phyloP scores from a whole-genome alignment of 2,113 vertebrate genomes.

The Heterocephalus glaber region DNA sequence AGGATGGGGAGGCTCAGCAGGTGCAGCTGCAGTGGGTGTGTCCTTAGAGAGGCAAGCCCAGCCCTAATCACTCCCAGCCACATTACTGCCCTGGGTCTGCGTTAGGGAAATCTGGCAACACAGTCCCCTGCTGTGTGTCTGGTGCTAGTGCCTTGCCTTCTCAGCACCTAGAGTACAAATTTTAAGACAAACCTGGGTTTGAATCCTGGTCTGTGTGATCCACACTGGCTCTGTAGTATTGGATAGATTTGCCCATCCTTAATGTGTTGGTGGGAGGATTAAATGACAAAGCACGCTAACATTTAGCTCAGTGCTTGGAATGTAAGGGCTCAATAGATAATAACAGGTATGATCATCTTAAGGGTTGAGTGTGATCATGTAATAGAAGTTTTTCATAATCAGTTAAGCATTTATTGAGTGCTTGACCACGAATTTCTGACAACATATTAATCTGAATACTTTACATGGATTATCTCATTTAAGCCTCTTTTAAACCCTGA shows the following conservation, averaged over 20 bases:
- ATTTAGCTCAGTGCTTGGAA: not conserved
- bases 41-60: not conserved
- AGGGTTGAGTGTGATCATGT: not conserved
- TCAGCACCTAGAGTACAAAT: not conserved
- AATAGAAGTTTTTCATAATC: slow-evolving; percentile 31
- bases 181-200: not conserved
- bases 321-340: not conserved
- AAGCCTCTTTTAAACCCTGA: not conserved
- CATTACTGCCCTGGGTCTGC: not conserved
- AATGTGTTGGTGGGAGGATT: not conserved
- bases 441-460: not conserved
- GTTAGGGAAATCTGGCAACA: not conserved
- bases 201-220: not conserved
- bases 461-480: not conserved
- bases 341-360: not conserved
- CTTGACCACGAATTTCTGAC: slow-evolving; percentile 18
- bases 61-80: not conserved
- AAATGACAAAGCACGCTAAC: not conserved
- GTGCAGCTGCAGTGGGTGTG: not conserved
- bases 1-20: not conserved
- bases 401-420: not conserved
- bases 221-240: not conserved
- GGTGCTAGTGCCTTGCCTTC: not conserved
- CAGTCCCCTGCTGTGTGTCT: not conserved
- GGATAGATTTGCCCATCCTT: not conserved